Evolutionary conservation across 2,797 vertebrate species (phyloP).

Genomic region (Mormyrops boulengeri): DNA sequence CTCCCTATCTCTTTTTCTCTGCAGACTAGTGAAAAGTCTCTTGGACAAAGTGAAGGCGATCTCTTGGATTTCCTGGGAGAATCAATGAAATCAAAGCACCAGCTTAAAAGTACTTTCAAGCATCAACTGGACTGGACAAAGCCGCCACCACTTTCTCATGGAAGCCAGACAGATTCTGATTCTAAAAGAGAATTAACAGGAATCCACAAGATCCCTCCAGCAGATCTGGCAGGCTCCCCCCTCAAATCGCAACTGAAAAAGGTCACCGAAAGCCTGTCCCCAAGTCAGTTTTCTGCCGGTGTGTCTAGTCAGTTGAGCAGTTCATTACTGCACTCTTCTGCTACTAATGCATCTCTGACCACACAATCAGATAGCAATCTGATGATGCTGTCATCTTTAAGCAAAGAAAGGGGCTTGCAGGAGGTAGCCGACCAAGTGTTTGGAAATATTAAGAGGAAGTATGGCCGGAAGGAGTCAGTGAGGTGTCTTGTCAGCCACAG

Average conservation of each 20-base stretch:
- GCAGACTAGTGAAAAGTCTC: constrained; percentile 85
- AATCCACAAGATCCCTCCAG: constrained; percentile 64
- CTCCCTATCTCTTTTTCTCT: constrained; percentile 37
- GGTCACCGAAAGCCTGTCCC: constrained; percentile 51
- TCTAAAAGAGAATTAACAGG: constrained; percentile 65
- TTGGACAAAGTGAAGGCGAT: constrained; percentile 76
- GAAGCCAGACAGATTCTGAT: constrained; percentile 68
- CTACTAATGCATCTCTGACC: constrained; percentile 39
- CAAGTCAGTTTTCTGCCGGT: constrained; percentile 54
- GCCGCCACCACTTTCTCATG: constrained; percentile 63
- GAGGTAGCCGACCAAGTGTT: constrained; percentile 74
- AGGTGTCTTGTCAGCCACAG: constrained; percentile 65
- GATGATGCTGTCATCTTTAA: constrained; percentile 47
- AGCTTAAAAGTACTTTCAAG: constrained; percentile 78
- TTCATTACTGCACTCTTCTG: constrained; percentile 45
- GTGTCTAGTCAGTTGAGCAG: constrained; percentile 34
- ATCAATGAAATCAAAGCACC: constrained; percentile 88
- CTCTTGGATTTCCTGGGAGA: constrained; percentile 84
- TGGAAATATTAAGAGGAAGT: constrained; percentile 80
- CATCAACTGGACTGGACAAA: constrained; percentile 78
- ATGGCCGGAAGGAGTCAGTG: constrained; percentile 79
- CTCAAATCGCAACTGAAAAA: constrained; percentile 67
- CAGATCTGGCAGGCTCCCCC: constrained; percentile 66
- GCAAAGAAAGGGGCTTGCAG: constrained; percentile 72
- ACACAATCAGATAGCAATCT: constrained; percentile 51